These are phyloP conservation scores for Diplodus sargus DNA, from an alignment of 2,797 vertebrate species.

Conservation along the genomic window DNA sequence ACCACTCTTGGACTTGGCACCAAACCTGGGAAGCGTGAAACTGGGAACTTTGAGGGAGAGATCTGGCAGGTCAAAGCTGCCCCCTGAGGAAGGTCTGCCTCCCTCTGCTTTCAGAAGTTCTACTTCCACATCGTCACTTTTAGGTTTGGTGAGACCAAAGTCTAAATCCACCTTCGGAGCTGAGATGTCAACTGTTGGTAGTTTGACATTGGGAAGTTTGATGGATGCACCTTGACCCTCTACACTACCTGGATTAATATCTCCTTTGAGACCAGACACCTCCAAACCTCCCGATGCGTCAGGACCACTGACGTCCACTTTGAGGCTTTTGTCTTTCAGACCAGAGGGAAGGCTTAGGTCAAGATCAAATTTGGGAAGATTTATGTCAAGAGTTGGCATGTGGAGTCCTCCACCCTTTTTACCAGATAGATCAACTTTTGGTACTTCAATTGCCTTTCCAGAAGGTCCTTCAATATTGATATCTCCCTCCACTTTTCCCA, in stretches of 20 bases:
- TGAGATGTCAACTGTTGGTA: constrained; percentile 87
- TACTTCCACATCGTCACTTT: constrained; percentile 78
- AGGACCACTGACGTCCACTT: constrained; percentile 37
- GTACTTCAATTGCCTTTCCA: constrained; percentile 52
- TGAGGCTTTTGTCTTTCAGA: constrained; percentile 61
- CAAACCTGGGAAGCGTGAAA: constrained; percentile 86
- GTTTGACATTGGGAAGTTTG: constrained; percentile 83
- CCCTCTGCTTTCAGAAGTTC: constrained; percentile 82
- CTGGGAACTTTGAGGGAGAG: constrained; percentile 86
- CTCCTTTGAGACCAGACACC: constrained; percentile 56
- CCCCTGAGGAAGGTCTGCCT: constrained; percentile 79
- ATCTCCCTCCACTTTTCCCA: constrained; percentile 35
- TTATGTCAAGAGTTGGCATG: constrained; percentile 73
- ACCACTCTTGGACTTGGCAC: constrained; percentile 81
- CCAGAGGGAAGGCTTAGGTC: constrained; percentile 64
- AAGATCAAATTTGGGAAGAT: constrained; percentile 73
- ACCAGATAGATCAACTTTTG: constrained; percentile 55
- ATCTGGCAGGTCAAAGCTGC: constrained; percentile 83
- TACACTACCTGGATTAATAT: constrained; percentile 44
- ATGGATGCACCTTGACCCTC: constrained; percentile 67
- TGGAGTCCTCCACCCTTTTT: constrained; percentile 58
- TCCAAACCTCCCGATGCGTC: constrained; percentile 55
- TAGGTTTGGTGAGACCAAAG: constrained; percentile 80
- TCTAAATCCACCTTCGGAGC: constrained; percentile 87
- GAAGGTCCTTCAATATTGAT: constrained; percentile 5